Evolutionary conservation across 2,888 invertebrate species (phyloP).

Genomic region (Polymixis lichenea): DNA sequence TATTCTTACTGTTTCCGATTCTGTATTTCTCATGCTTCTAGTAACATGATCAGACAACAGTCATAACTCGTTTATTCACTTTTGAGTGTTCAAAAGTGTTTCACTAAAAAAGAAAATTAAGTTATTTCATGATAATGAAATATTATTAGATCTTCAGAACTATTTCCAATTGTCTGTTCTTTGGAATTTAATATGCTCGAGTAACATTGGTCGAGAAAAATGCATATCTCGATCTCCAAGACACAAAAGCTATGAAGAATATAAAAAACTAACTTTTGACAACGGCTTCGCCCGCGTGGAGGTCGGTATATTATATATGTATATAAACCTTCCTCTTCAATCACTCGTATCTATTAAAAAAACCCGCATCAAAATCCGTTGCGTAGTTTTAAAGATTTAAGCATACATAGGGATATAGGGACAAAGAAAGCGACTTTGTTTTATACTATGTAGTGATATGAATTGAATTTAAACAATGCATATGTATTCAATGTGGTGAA

Average conservation of each 20-base stretch:
- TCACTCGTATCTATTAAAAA: too few species aligned
- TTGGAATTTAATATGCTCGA: constrained; percentile 66
- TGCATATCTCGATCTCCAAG: constrained; percentile 29
- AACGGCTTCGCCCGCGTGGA: too few species aligned
- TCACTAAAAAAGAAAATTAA: too few species aligned
- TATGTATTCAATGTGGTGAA: neutral
- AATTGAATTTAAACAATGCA: neutral
- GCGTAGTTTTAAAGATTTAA: too few species aligned
- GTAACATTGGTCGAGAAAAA: constrained; percentile 57
- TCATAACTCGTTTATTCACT: neutral
- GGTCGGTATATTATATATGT: too few species aligned
- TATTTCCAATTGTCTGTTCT: constrained; percentile 59
- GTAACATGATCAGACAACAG: neutral
- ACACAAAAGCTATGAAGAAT: constrained; percentile 30
- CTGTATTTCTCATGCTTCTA: neutral
- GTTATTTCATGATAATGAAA: neutral
- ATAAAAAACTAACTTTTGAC: too few species aligned
- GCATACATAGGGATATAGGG: too few species aligned
- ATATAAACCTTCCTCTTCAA: too few species aligned
- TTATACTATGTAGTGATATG: too few species aligned
- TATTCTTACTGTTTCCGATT: neutral
- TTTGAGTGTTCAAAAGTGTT: neutral
- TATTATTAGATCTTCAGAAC: constrained; percentile 42
- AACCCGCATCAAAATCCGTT: too few species aligned
- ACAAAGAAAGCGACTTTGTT: too few species aligned